These are phyloP conservation scores for Leptocoma aspasia DNA, from an alignment of 2,113 vertebrate genomes.

Conservation along the genomic window DNA sequence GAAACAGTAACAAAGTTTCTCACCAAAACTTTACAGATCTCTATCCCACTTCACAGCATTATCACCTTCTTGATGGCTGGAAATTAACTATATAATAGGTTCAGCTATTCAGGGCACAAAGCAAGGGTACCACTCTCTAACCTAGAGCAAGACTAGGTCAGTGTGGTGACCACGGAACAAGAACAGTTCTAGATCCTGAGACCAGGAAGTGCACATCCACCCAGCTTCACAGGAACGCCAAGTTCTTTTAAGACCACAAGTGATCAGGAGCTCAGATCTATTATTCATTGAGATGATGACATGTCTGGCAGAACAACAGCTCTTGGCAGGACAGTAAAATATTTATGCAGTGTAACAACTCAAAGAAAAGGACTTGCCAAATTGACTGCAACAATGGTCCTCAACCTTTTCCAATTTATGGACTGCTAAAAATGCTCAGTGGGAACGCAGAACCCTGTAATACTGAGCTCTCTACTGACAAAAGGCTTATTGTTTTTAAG, in stretches of 20 bases:
- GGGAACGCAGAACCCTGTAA: not conserved
- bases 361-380: slow-evolving; percentile 36
- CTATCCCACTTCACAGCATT: not conserved
- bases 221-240: not conserved
- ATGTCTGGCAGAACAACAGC: slow-evolving; percentile 51
- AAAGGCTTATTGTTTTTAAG: slow-evolving; percentile 7
- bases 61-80: not conserved
- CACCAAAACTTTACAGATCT: not conserved
- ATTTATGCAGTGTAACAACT: slow-evolving; percentile 36
- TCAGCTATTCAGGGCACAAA: not conserved
- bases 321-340: slow-evolving; percentile 53
- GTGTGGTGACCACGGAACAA: not conserved
- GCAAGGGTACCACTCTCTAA: not conserved
- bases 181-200: not conserved
- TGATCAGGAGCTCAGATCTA: slow-evolving; percentile 30
- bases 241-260: not conserved
- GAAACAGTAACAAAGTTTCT: not conserved
- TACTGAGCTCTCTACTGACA: not conserved
- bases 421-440: slow-evolving; percentile 21
- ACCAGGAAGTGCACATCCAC: not conserved
- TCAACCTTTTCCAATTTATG: slow-evolving; percentile 16
- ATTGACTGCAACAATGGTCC: slow-evolving; percentile 35
- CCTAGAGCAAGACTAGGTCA: not conserved
- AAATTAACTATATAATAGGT: not conserved
- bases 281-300: slow-evolving; percentile 55